Percentiles rank a stretch among this genome's conserved stretches.
Conservation (phyloP, 1,140 invertebrate genomes). For the Eumaeus atala region DNA sequence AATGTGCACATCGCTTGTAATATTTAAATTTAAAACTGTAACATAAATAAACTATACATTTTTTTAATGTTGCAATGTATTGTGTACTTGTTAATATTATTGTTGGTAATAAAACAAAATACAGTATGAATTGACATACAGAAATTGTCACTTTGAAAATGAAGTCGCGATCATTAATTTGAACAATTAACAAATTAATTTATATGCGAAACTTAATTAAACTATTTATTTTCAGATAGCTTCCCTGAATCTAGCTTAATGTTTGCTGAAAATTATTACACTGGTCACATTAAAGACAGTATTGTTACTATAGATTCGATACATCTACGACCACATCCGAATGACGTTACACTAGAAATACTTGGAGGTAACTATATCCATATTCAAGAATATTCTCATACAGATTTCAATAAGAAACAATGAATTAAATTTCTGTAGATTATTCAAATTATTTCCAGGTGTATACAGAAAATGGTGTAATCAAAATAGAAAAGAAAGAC, state of each 20-base stretch:
- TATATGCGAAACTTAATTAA: too few relatives aligned
- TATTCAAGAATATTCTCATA: neutral
- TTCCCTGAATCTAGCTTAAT: neutral
- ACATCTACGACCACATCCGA: slow-evolving; percentile 13
- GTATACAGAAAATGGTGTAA: neutral
- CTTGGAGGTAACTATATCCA: slow-evolving; percentile 18
- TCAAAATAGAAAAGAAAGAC: slow-evolving; percentile 12
- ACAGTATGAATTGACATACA: too few relatives aligned
- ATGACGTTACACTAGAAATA: slow-evolving; percentile 14
- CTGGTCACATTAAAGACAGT: slow-evolving; percentile 15
- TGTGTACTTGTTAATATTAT: too few relatives aligned
- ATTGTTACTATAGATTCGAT: slow-evolving; percentile 21
- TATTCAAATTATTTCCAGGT: slow-evolving; percentile 22
- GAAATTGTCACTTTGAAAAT: too few relatives aligned
- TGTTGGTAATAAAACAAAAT: too few relatives aligned
- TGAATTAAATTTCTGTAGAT: slow-evolving; percentile 20
- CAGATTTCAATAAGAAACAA: neutral
- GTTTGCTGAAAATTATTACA: slow-evolving; percentile 18
- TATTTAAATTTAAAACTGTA: too few relatives aligned
- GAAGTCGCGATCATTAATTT: too few relatives aligned
- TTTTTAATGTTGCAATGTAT: too few relatives aligned
- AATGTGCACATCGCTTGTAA: too few relatives aligned
- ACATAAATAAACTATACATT: too few relatives aligned
- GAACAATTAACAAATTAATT: too few relatives aligned
- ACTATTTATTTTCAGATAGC: too few relatives aligned